These are phyloP conservation scores for Cremastinae sp. DNA, from an alignment of 2,888 invertebrate genomes.

Conservation along the genomic window DNA sequence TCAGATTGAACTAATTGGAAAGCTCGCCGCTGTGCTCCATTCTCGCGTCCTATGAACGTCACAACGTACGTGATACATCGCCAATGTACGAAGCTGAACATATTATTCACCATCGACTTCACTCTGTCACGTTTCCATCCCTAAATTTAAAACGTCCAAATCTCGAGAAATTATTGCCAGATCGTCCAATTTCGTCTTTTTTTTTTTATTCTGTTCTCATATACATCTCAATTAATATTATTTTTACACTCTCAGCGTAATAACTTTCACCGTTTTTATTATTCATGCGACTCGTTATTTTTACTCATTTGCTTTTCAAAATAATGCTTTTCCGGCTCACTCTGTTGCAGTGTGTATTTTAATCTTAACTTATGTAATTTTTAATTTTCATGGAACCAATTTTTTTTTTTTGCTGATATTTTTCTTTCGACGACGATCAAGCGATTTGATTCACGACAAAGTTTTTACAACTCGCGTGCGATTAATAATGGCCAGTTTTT, in stretches of 20 bases:
- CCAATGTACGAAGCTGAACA: not conserved
- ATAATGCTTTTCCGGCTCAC: too few species aligned
- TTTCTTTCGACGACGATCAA: not conserved
- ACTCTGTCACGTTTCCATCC: not conserved
- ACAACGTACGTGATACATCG: conserved; percentile 39
- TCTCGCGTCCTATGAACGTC: conserved; percentile 35
- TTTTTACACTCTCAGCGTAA: too few species aligned
- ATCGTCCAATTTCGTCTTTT: conserved; percentile 9
- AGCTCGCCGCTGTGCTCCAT: conserved; percentile 34
- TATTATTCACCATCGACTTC: not conserved
- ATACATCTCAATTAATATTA: not conserved
- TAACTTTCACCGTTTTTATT: too few species aligned
- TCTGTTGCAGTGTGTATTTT: not conserved
- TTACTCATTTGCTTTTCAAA: not conserved
- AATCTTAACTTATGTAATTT: not conserved
- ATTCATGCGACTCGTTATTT: not conserved
- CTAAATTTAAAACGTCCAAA: conserved; percentile 8
- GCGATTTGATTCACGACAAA: not conserved
- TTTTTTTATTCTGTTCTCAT: not conserved
- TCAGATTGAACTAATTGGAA: conserved; percentile 59
- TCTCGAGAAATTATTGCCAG: not conserved
- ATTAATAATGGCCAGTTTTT: not conserved
- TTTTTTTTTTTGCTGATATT: not conserved
- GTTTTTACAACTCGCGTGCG: too few species aligned
- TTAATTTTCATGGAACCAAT: too few species aligned